Percentiles rank a stretch among this genome's conserved stretches.
These are phyloP conservation scores for Epirrita christyi DNA, from an alignment of 2,888 invertebrate species.

Conservation along the genomic window DNA sequence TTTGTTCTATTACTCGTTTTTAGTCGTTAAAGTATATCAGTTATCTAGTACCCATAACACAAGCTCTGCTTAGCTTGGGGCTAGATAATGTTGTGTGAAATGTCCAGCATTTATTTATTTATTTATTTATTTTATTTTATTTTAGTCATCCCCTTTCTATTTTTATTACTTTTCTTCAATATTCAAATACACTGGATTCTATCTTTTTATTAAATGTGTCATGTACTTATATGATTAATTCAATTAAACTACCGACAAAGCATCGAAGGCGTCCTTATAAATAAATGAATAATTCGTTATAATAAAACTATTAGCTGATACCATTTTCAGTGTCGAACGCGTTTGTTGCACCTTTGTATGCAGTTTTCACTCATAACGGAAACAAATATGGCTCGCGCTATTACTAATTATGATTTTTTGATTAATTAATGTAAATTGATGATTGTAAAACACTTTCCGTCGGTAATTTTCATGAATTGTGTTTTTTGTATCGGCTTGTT, in stretches of 20 bases:
- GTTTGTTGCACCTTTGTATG: neutral
- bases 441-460: slow-evolving; percentile 9
- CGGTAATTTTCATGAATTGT: neutral
- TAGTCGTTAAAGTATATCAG: too few species aligned
- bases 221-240: slow-evolving; percentile 5
- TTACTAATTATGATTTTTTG: slow-evolving; percentile 11
- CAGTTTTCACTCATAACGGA: slow-evolving; percentile 2
- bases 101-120: too few species aligned
- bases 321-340: neutral
- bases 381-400: slow-evolving; percentile 10
- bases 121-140: too few species aligned
- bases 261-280: neutral
- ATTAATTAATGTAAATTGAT: slow-evolving; percentile 17
- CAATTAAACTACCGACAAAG: slow-evolving; percentile 22
- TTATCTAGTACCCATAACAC: too few species aligned
- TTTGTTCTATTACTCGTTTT: too few species aligned
- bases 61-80: too few species aligned
- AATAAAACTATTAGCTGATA: slow-evolving; percentile 5
- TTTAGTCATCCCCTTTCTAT: too few species aligned
- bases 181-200: too few species aligned
- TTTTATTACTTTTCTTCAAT: too few species aligned
- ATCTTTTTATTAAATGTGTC: too few species aligned
- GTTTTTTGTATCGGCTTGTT: slow-evolving; percentile 6
- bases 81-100: too few species aligned
- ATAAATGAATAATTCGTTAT: slow-evolving; percentile 1